These are phyloP conservation scores for Coracias cyanogaster DNA, from an alignment of 2,797 vertebrate genomes.

Conservation along the genomic window DNA sequence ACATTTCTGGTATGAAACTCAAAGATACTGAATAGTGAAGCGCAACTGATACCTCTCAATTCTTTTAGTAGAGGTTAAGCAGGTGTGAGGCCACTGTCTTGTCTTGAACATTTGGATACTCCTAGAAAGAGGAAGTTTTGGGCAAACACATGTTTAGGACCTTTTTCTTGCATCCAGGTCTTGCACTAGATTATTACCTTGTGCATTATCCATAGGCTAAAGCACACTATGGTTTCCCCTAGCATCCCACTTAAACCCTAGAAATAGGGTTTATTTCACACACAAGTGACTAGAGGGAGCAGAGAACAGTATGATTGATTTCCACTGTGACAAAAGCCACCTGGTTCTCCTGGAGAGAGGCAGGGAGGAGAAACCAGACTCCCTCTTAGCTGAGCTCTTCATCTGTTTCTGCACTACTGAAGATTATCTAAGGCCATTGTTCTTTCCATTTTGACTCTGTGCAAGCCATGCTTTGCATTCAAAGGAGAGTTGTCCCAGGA, in stretches of 20 bases:
- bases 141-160: background rate
- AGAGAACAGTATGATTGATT: constrained; percentile 15
- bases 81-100: background rate
- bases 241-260: constrained; percentile 18
- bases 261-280: constrained; percentile 57
- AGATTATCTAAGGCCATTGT: constrained; percentile 38
- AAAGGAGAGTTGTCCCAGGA: constrained; percentile 40
- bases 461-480: constrained; percentile 35
- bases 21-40: background rate
- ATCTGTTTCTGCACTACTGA: constrained; percentile 12
- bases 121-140: background rate
- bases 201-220: background rate
- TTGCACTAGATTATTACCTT: background rate
- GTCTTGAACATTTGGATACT: background rate
- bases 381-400: background rate
- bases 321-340: constrained; percentile 41
- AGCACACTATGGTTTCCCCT: background rate
- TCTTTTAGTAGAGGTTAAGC: background rate
- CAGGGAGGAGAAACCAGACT: constrained; percentile 1
- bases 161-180: background rate
- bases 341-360: constrained; percentile 32
- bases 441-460: constrained; percentile 37
- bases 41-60: background rate
- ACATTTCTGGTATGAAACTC: background rate
- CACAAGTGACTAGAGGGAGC: constrained; percentile 25